Conservation (phyloP, 2,888 invertebrate genomes). For the Acrobasis suavella region DNA sequence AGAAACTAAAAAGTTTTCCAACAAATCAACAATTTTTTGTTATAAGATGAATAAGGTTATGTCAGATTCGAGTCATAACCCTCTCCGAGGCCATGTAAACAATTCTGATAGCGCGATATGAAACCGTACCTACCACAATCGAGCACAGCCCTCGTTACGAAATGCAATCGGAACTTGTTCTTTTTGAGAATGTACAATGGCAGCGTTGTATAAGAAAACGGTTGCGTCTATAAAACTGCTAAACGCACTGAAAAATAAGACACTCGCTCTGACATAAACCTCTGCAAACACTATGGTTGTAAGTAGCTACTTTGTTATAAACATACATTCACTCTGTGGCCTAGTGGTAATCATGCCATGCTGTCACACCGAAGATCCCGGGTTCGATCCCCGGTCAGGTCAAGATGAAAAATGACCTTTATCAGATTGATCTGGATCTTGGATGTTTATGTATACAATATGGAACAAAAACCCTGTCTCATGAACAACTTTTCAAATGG, state of each 20-base stretch:
- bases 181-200: conserved; percentile 8
- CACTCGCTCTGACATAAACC: conserved; percentile 8
- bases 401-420: too few species aligned
- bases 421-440: too few species aligned
- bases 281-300: conserved; percentile 11
- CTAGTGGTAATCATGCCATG: not conserved
- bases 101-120: not conserved
- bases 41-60: too few species aligned
- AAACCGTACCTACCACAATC: not conserved
- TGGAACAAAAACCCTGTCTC: too few species aligned
- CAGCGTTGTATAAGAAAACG: not conserved
- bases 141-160: not conserved
- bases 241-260: conserved; percentile 1
- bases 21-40: too few species aligned
- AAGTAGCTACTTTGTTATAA: conserved; percentile 9
- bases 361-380: not conserved
- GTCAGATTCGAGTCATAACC: too few species aligned
- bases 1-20: too few species aligned
- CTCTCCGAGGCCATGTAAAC: too few species aligned
- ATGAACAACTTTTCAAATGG: too few species aligned
- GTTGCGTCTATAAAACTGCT: conserved; percentile 17
- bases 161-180: not conserved
- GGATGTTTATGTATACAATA: too few species aligned
- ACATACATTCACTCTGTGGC: not conserved
- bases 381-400: too few species aligned